phyloP scores from a whole-genome alignment of 92 coral and sea anemone genomes.

The Epizoanthus fatuus region DNA sequence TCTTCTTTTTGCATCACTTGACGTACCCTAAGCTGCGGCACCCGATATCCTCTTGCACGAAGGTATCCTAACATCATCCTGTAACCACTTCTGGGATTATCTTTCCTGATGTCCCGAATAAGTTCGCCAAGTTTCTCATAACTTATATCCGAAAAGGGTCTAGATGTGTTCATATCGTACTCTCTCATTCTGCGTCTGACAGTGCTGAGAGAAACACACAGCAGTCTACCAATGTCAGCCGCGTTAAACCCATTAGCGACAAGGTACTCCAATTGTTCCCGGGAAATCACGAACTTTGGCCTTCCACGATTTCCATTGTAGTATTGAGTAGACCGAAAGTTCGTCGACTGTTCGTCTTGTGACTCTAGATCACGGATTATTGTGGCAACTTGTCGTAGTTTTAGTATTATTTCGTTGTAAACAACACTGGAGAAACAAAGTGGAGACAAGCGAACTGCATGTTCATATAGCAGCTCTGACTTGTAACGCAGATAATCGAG shows the following conservation, averaged over 20 bases:
- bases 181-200: slow-evolving; percentile 65
- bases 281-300: slow-evolving; percentile 62
- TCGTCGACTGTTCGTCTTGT: slow-evolving; percentile 17
- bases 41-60: slow-evolving; percentile 44
- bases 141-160: slow-evolving; percentile 62
- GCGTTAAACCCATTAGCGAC: slow-evolving; percentile 62
- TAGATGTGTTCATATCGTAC: slow-evolving; percentile 52
- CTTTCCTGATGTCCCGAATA: slow-evolving; percentile 51
- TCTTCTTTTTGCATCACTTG: slow-evolving; percentile 57
- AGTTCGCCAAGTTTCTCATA: slow-evolving; percentile 59
- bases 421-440: background rate
- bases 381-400: slow-evolving; percentile 37
- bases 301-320: slow-evolving; percentile 58
- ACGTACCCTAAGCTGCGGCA: slow-evolving; percentile 59
- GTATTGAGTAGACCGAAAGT: background rate
- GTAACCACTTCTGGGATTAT: slow-evolving; percentile 59
- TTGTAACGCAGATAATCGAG: slow-evolving; percentile 23
- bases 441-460: slow-evolving; percentile 36
- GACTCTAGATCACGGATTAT: slow-evolving; percentile 37
- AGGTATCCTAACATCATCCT: slow-evolving; percentile 74
- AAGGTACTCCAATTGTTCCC: slow-evolving; percentile 69
- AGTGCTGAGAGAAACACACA: slow-evolving; percentile 64
- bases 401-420: slow-evolving; percentile 12
- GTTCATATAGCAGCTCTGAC: slow-evolving; percentile 34
- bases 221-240: slow-evolving; percentile 53